Evolutionary conservation across 2,797 vertebrate species (phyloP).

Genomic region (Capromys pilorides): DNA sequence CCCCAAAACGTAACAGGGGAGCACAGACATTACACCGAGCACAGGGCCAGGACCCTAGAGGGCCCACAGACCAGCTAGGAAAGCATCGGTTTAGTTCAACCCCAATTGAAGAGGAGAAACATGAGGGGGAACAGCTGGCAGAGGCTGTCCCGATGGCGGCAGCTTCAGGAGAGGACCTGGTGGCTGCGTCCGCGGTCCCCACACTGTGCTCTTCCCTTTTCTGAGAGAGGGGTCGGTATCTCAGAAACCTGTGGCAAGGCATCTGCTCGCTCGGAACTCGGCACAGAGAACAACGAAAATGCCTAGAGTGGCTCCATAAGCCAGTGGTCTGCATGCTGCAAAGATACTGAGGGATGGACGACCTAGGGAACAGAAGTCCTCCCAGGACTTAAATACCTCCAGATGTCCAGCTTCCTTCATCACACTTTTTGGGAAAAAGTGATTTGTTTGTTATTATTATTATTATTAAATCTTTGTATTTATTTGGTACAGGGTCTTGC

Average conservation of each 20-base stretch:
- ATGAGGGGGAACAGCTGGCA: neutral
- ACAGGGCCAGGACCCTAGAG: neutral
- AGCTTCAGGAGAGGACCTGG: neutral
- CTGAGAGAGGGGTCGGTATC: neutral
- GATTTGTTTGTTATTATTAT: neutral
- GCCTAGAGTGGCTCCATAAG: neutral
- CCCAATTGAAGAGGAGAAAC: neutral
- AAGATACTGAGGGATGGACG: neutral
- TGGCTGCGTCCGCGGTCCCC: neutral
- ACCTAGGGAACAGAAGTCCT: neutral
- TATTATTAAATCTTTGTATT: too few relatives aligned
- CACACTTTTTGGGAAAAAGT: neutral
- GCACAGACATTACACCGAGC: constrained; percentile 23
- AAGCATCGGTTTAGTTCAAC: neutral
- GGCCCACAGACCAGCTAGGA: neutral
- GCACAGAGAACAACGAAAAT: neutral
- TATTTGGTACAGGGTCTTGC: too few relatives aligned
- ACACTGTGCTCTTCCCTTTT: neutral
- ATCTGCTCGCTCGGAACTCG: constrained; percentile 15
- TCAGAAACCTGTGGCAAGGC: neutral
- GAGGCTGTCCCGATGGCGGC: neutral
- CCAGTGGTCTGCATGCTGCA: neutral
- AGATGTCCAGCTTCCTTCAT: neutral
- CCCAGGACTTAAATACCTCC: neutral
- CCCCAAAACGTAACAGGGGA: neutral